These are phyloP conservation scores for Agonopterix alstromeriana DNA, from an alignment of 2,888 invertebrate species.

Conservation along the genomic window DNA sequence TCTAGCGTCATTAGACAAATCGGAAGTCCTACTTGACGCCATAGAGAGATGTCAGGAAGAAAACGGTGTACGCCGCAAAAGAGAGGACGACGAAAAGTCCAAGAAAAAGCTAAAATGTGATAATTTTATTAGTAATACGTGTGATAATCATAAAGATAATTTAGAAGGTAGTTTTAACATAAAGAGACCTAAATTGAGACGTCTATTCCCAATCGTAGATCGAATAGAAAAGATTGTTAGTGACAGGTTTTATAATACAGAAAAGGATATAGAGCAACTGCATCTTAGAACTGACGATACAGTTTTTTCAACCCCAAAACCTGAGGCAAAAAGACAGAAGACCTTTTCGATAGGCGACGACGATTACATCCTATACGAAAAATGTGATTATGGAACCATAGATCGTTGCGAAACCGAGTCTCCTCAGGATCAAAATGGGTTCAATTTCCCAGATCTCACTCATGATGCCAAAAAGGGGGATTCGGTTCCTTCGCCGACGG, in stretches of 20 bases:
- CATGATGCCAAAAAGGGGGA: conserved; percentile 14
- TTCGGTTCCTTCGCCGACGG: conserved; percentile 80
- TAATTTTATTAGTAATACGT: conserved; percentile 39
- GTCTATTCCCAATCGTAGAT: conserved; percentile 52
- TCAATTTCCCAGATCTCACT: not conserved
- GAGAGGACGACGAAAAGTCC: conserved; percentile 43
- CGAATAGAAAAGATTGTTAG: conserved; percentile 51
- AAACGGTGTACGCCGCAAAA: conserved; percentile 40
- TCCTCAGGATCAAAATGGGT: conserved; percentile 25
- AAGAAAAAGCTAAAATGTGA: conserved; percentile 71
- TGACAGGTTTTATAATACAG: conserved; percentile 37
- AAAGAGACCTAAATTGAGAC: conserved; percentile 58
- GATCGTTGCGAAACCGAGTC: conserved; percentile 45
- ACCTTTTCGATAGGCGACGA: conserved; percentile 54
- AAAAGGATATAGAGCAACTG: conserved; percentile 52
- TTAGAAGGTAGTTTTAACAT: conserved; percentile 32
- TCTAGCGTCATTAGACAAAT: conserved; percentile 45
- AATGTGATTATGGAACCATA: conserved; percentile 63
- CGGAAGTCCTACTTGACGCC: conserved; percentile 70
- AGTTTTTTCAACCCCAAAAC: conserved; percentile 37
- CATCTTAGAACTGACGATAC: conserved; percentile 55
- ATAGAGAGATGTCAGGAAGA: conserved; percentile 59
- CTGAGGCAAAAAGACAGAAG: conserved; percentile 53
- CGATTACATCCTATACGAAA: conserved; percentile 57
- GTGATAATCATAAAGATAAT: conserved; percentile 30